Evolutionary conservation across 2,888 invertebrate genomes (phyloP).

Genomic region (Eupithecia centaureata): DNA sequence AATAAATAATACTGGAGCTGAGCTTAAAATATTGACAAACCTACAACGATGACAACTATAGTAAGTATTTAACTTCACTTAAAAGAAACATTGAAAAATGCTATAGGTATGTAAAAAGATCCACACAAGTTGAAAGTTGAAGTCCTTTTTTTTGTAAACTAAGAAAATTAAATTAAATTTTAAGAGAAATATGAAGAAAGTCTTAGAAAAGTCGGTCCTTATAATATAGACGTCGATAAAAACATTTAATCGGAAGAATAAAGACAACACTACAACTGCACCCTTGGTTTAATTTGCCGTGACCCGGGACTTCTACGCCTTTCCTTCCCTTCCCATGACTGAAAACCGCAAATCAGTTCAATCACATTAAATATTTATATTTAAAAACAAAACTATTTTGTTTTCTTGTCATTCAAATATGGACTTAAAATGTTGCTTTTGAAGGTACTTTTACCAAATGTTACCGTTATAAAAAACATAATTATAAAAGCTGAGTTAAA

Average conservation of each 20-base stretch:
- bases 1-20: too few species aligned
- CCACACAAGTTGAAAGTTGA: too few species aligned
- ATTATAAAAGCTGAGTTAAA: too few species aligned
- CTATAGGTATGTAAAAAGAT: too few species aligned
- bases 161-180: too few species aligned
- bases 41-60: too few species aligned
- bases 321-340: conserved; percentile 54
- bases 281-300: conserved; percentile 65
- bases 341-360: conserved; percentile 18
- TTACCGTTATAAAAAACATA: too few species aligned
- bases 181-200: background rate
- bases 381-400: background rate
- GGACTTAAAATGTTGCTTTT: background rate
- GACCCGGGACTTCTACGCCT: conserved; percentile 63
- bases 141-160: too few species aligned
- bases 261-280: conserved; percentile 47
- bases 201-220: background rate
- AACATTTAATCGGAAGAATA: background rate
- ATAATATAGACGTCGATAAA: background rate
- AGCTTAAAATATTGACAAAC: too few species aligned
- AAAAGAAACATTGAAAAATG: too few species aligned
- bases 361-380: conserved; percentile 25
- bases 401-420: background rate
- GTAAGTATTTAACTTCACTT: too few species aligned
- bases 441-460: too few species aligned